Conservation (phyloP, 2,888 invertebrate genomes). For the Hipparchia semele region DNA sequence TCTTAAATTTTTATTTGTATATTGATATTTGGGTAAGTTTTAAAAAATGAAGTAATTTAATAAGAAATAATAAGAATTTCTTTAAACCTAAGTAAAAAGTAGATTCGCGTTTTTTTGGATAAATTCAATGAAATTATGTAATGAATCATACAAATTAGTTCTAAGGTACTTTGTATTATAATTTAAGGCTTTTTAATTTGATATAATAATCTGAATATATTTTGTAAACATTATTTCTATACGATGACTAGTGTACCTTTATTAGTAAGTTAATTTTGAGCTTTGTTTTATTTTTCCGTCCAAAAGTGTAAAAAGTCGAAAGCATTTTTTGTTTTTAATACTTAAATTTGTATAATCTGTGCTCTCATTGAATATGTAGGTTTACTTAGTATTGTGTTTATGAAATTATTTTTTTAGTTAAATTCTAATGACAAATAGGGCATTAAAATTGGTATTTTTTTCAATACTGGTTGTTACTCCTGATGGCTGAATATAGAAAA, state of each 20-base stretch:
- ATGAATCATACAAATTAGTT: constrained; percentile 32
- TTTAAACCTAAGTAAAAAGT: too few relatives aligned
- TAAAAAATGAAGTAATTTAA: too few relatives aligned
- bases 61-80: too few relatives aligned
- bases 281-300: constrained; percentile 69
- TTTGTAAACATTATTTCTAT: not conserved
- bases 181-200: constrained; percentile 11
- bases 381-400: constrained; percentile 16
- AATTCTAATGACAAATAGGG: constrained; percentile 5
- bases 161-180: constrained; percentile 23
- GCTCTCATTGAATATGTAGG: not conserved
- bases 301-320: constrained; percentile 56
- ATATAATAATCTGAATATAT: not conserved
- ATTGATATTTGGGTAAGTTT: too few relatives aligned
- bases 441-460: too few relatives aligned
- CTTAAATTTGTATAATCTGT: constrained; percentile 18
- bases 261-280: constrained; percentile 31
- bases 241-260: not conserved
- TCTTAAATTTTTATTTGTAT: too few relatives aligned
- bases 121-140: constrained; percentile 16
- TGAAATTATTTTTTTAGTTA: not conserved
- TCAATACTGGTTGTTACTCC: too few relatives aligned
- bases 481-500: too few relatives aligned
- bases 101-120: not conserved
- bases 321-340: constrained; percentile 15